Evolutionary conservation across 1,140 invertebrate genomes (phyloP).

Genomic region (Uloborus diversus): DNA sequence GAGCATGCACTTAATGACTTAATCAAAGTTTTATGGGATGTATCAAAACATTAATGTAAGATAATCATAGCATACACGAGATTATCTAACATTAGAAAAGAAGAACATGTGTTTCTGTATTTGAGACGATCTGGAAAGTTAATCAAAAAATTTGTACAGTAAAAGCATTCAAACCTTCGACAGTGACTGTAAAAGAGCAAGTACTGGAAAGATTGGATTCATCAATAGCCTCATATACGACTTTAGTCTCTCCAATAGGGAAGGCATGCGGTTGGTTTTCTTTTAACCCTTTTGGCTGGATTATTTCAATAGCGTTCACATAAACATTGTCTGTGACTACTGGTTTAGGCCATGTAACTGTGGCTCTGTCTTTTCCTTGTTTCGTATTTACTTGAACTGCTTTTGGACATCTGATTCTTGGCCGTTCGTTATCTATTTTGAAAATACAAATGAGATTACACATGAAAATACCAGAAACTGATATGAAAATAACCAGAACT

Average conservation of each 20-base stretch:
- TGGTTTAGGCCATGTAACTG: constrained; percentile 10
- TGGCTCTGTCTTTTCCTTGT: constrained; percentile 1
- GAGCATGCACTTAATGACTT: too few species aligned
- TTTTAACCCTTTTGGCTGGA: background rate
- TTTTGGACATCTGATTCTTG: constrained; percentile 20
- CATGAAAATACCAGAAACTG: too few species aligned
- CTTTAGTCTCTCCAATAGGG: constrained; percentile 30
- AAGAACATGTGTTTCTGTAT: too few species aligned
- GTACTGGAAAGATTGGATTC: constrained; percentile 3
- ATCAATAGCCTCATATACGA: constrained; percentile 51
- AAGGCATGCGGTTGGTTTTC: constrained; percentile 27
- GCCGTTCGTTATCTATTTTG: constrained; percentile 28
- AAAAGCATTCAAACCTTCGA: too few species aligned
- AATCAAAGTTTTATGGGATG: too few species aligned
- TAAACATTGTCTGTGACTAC: constrained; percentile 13
- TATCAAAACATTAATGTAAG: too few species aligned
- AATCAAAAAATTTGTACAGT: too few species aligned
- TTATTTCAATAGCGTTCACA: constrained; percentile 3
- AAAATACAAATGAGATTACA: too few species aligned
- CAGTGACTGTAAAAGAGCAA: constrained; percentile 41
- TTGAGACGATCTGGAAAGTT: too few species aligned
- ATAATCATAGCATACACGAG: too few species aligned
- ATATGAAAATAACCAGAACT: too few species aligned
- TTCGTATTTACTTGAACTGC: background rate
- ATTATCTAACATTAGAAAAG: too few species aligned